phyloP scores from a whole-genome alignment of 2,888 invertebrate species.

The Cephus pulcher region DNA sequence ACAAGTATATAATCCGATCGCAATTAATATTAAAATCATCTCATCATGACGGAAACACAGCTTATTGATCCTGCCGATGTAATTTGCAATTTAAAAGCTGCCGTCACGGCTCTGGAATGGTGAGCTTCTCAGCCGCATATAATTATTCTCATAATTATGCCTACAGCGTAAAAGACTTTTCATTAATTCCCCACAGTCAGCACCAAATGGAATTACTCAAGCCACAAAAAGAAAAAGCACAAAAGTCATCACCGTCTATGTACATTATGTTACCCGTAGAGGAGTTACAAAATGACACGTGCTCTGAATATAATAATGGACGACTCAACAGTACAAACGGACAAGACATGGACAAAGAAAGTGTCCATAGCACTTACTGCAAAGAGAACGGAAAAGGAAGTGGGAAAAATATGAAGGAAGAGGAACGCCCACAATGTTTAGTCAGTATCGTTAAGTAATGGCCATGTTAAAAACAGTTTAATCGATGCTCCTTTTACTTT shows the following conservation, averaged over 20 bases:
- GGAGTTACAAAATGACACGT: not conserved
- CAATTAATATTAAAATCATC: not conserved
- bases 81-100: slow-evolving; percentile 36
- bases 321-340: not conserved
- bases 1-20: not conserved
- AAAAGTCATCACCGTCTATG: slow-evolving; percentile 29
- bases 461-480: too few species aligned
- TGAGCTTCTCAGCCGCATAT: slow-evolving; percentile 22
- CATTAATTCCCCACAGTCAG: slow-evolving; percentile 21
- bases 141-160: not conserved
- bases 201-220: slow-evolving; percentile 28
- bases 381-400: slow-evolving; percentile 2
- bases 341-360: not conserved
- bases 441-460: not conserved
- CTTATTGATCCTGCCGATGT: slow-evolving; percentile 25
- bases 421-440: slow-evolving; percentile 5
- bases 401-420: slow-evolving; percentile 3
- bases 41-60: slow-evolving; percentile 21
- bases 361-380: not conserved
- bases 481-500: not conserved
- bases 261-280: slow-evolving; percentile 42
- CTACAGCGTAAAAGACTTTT: too few species aligned
- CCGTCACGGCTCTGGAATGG: slow-evolving; percentile 37
- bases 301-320: not conserved
- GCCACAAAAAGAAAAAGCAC: slow-evolving; percentile 14